Evolutionary conservation across 1,140 invertebrate species (phyloP), one percentile per base, ranked within the genome.

Genomic region (Drosophila orena): DNA sequence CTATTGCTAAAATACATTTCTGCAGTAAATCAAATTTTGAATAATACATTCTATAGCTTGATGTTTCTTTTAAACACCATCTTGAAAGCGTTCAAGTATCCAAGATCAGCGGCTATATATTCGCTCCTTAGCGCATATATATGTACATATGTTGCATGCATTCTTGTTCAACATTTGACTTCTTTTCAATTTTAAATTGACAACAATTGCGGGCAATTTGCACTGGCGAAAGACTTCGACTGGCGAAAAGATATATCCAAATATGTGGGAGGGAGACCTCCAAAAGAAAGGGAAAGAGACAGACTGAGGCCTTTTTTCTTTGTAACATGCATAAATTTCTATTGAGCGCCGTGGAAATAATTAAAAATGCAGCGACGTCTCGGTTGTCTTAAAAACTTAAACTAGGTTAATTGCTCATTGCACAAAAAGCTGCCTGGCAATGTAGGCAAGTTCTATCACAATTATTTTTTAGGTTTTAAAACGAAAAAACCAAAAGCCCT

Each of bases 181-280:
- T 88, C 84, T 88, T 88, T 89, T 88, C 84, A 88, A 88, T 88
- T 84, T 84, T 89, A 77, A 88, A 88, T 88, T 88, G 84, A 89
- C 79, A 77, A 88, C 84, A 88, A 88, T 88, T 88, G 84, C 72
- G 43, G 60, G 52, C 84, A 88, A 88, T 88, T 88, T 77, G 72
- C 79, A 77, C 62, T 60, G 35, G 34, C 47, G 15, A 40, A 38
- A 24, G 62, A 44, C 49, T 55, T 69, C 22, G 47, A 46, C 61
- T 54, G 62, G 62, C 59, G n/a, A 65, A 65, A 68, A 27, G 15
- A 6, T 58, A 34, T 50, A 50, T 27, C 44, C 62, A 4, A 62
- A 24, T n/a, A 66, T 62, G 44, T 60, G 59, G 27, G 37, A 52
- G 60, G 10, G 43, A 50, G 58, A 40, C 15, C 14, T 1, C 24